Evolutionary conservation across 2,888 invertebrate genomes (phyloP).

Genomic region (Tortrix viridana): DNA sequence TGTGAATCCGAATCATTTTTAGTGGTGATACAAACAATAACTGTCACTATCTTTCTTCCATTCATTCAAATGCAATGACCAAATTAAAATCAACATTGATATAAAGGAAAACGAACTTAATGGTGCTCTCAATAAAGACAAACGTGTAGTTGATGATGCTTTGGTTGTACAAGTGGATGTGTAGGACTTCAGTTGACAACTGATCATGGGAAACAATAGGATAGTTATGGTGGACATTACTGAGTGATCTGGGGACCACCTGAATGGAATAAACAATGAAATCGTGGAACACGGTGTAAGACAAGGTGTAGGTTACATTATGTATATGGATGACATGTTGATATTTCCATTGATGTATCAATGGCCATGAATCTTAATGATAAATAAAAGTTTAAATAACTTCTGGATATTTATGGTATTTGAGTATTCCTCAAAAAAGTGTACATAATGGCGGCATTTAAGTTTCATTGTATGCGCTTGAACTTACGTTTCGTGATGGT

Average conservation of each 20-base stretch:
- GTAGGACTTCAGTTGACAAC: conserved; percentile 69
- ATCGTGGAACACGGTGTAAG: conserved; percentile 49
- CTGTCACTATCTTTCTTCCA: conserved; percentile 66
- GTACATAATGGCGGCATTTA: too few relatives aligned
- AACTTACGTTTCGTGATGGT: too few relatives aligned
- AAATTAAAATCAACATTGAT: conserved; percentile 33
- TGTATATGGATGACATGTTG: conserved; percentile 35
- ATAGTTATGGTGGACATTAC: conserved; percentile 75
- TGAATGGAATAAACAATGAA: conserved; percentile 54
- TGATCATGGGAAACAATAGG: conserved; percentile 77
- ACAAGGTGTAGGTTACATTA: conserved; percentile 44
- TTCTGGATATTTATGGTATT: too few relatives aligned
- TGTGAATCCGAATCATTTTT: conserved; percentile 70
- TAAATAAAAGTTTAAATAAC: conserved; percentile 6
- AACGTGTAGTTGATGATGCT: conserved; percentile 23
- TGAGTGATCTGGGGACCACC: conserved; percentile 78
- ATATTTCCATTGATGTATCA: conserved; percentile 28
- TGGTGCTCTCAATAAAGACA: conserved; percentile 42
- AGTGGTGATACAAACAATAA: conserved; percentile 68
- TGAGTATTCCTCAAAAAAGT: too few relatives aligned
- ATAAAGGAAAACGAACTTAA: conserved; percentile 51
- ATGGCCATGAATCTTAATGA: conserved; percentile 27
- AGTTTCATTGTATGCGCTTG: too few relatives aligned
- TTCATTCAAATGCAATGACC: conserved; percentile 62
- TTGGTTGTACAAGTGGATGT: conserved; percentile 45